Evolutionary conservation across 2,797 vertebrate species (phyloP).

Genomic region (Neosilurus mollespiculum): DNA sequence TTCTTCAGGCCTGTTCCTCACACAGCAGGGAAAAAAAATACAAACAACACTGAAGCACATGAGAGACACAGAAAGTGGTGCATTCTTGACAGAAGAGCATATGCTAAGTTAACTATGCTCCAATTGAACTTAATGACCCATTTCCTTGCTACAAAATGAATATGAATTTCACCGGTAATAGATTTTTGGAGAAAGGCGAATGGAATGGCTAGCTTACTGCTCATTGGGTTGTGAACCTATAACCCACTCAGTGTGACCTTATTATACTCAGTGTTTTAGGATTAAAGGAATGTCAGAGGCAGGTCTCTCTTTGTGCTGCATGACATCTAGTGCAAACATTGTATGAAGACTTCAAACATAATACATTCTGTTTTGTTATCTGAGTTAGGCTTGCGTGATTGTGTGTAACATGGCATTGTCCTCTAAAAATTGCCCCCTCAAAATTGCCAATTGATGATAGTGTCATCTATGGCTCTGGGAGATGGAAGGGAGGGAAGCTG

Average conservation of each 20-base stretch:
- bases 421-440: background rate
- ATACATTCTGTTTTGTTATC: constrained; percentile 8
- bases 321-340: constrained; percentile 14
- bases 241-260: constrained; percentile 37
- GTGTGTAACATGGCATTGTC: too few species aligned
- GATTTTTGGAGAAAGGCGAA: background rate
- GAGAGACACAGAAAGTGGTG: background rate
- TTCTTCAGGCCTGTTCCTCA: background rate
- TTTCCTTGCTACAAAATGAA: constrained; percentile 1
- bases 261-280: constrained; percentile 28
- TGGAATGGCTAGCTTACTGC: constrained; percentile 16
- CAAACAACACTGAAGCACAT: background rate
- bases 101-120: constrained; percentile 12
- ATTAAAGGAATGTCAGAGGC: constrained; percentile 18
- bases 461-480: background rate
- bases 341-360: constrained; percentile 37
- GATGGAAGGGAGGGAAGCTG: background rate
- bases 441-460: background rate
- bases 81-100: constrained; percentile 17
- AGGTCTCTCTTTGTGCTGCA: constrained; percentile 22
- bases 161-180: constrained; percentile 4
- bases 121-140: constrained; percentile 24
- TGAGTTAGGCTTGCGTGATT: background rate
- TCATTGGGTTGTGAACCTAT: constrained; percentile 25
- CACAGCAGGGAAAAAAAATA: constrained; percentile 23